A percentile compares a stretch with the other conserved stretches of the same genome.
phyloP scores from a whole-genome alignment of 1,140 invertebrate genomes.

The Drosophila rufa region DNA sequence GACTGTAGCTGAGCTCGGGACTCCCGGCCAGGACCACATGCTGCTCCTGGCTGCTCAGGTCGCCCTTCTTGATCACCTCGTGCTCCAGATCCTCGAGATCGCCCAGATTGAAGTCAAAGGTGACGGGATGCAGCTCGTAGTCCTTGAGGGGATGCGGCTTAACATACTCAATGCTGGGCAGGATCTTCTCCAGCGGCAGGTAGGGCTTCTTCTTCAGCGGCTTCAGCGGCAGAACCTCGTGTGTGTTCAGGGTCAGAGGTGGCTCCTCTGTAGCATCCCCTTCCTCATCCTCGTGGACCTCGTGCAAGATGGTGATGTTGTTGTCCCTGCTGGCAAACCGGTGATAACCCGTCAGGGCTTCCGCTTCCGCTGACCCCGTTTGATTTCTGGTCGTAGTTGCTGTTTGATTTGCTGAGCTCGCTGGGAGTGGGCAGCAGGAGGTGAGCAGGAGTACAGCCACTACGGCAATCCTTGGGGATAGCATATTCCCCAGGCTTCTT shows the following conservation, averaged over 20 bases:
- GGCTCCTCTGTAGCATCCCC: conserved; percentile 30
- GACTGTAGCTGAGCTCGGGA: conserved; percentile 50
- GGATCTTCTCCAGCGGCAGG: conserved; percentile 66
- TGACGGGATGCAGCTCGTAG: conserved; percentile 76
- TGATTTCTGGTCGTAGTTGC: not conserved
- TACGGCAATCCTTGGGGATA: conserved; percentile 16
- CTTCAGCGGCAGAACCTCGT: conserved; percentile 72
- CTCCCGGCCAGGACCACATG: conserved; percentile 29
- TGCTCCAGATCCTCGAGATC: conserved; percentile 80
- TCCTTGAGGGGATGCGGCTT: conserved; percentile 74
- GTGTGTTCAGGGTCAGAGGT: conserved; percentile 65
- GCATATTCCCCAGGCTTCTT: conserved; percentile 18
- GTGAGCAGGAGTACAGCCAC: conserved; percentile 31
- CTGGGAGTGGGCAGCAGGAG: not conserved
- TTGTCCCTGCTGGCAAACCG: conserved; percentile 46
- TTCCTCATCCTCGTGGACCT: conserved; percentile 48
- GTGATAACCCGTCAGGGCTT: conserved; percentile 28
- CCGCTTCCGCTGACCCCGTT: conserved; percentile 2
- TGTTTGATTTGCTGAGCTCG: not conserved
- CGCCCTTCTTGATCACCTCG: conserved; percentile 75
- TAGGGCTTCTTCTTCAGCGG: conserved; percentile 78
- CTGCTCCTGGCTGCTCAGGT: conserved; percentile 62
- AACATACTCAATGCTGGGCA: conserved; percentile 63
- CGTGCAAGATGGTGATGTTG: conserved; percentile 78
- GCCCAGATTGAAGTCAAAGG: conserved; percentile 81